Conservation (phyloP, 2,797 vertebrate species). For the Lepilemur ruficaudatus region DNA sequence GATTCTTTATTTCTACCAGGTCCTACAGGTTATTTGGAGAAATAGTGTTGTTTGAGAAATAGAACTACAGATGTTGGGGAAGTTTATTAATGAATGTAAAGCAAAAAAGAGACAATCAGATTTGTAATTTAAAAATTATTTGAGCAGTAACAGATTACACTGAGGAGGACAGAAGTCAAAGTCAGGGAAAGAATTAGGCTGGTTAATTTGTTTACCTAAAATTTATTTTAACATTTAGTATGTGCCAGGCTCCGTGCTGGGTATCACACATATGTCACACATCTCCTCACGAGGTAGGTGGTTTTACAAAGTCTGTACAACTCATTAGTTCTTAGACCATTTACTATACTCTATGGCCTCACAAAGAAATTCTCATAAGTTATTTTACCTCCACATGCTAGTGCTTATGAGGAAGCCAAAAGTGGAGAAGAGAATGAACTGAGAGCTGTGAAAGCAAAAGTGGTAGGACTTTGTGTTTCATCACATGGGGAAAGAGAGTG, state of each 20-base stretch:
- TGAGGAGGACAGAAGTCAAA: background rate
- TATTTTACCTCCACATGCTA: background rate
- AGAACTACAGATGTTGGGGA: background rate
- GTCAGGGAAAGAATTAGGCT: background rate
- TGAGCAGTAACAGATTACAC: background rate
- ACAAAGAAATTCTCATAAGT: rapidly evolving
- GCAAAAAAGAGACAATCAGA: background rate
- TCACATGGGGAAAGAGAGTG: background rate
- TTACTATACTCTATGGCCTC: background rate
- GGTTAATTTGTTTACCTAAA: background rate
- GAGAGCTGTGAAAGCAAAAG: background rate
- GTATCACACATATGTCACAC: background rate
- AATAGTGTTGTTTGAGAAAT: background rate
- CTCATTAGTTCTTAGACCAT: background rate
- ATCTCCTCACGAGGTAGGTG: background rate
- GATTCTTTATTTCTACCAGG: background rate
- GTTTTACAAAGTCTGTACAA: background rate
- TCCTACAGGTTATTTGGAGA: background rate
- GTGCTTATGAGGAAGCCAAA: background rate
- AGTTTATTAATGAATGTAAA: background rate
- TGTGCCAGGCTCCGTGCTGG: background rate
- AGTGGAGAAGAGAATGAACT: background rate
- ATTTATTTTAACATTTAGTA: background rate
- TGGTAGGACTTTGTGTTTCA: background rate
- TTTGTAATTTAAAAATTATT: background rate